Evolutionary conservation across 1,140 invertebrate species (phyloP), one percentile per base, ranked within the genome.

Genomic region (Galleria mellonella): DNA sequence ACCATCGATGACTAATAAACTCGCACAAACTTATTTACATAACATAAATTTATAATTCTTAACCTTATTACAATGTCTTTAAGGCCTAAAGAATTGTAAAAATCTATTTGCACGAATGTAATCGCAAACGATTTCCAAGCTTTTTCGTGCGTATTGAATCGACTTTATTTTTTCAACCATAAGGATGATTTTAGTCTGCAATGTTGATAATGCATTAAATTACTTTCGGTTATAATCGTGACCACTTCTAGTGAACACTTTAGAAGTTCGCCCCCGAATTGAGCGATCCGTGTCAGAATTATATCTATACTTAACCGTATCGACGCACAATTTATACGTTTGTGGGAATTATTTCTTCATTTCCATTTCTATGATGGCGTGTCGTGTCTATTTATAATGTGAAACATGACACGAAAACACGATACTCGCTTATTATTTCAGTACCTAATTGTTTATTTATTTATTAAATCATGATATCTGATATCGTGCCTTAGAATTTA

Each of bases 1-100:
- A 78, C 76, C 81, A 84, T 81, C 81, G 81, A 84, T 84, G 81
- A 84, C 76, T 84, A 84, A 84, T 83, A 79, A 72, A 78, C 75
- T 62, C 31, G n/a, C 9, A 27, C 31, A 62, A 55, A 64, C 60
- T 57, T 42, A 48, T 32, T 44, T 40, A 43, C 36, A 53, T 41
- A 53, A 53, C 48, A 46, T 28, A 37, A 50, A 50, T 27, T 33
- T 43, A 54, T 35, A 39, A 42, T 39, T 31, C 31, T 40, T n/a
- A 39, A 36, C 58, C 47, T 50, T 72, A 63, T 45, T 17, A 0
- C 0, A 5, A 35, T 14, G 2, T 43, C 14, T 37, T 46, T 55
- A 70, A 43, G 52, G 43, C 13, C 32, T 38, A 55, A 28, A 38
- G 23, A 14, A 29, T 0, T 1, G 33, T 39, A 51, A 46, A 53